These are phyloP conservation scores for Struthidea cinerea DNA, from an alignment of 2,113 vertebrate genomes.

Conservation along the genomic window DNA sequence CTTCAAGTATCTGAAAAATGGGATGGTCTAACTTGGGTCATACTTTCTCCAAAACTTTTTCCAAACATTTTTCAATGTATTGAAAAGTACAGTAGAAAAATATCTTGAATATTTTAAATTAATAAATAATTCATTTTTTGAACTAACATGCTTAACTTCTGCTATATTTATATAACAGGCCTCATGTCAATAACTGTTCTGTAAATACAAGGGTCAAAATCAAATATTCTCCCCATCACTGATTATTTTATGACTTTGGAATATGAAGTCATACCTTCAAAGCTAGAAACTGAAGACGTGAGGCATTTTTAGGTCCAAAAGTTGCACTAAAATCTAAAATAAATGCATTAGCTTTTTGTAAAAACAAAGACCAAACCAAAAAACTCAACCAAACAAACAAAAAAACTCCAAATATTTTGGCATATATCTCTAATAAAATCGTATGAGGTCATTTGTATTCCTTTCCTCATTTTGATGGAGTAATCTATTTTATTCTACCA, in stretches of 20 bases:
- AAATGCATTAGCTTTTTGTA: background rate
- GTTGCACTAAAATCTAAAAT: background rate
- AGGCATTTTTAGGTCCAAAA: background rate
- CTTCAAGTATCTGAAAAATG: background rate
- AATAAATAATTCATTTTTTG: background rate
- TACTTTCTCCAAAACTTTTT: background rate
- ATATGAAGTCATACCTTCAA: background rate
- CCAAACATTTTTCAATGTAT: background rate
- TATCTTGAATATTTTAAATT: background rate
- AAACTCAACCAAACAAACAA: background rate
- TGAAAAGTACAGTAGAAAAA: background rate
- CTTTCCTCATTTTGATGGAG: background rate
- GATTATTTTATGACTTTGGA: background rate
- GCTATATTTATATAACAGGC: background rate
- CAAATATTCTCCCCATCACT: background rate
- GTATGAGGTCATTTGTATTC: background rate
- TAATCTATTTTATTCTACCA: background rate
- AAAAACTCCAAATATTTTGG: rapidly evolving
- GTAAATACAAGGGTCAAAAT: background rate
- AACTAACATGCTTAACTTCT: background rate
- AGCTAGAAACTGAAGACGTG: background rate
- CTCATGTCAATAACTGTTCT: background rate
- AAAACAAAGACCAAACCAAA: background rate
- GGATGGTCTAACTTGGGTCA: background rate
- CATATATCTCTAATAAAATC: background rate